These are phyloP conservation scores for Archips xylosteana DNA, from an alignment of 2,888 invertebrate genomes.

Conservation along the genomic window DNA sequence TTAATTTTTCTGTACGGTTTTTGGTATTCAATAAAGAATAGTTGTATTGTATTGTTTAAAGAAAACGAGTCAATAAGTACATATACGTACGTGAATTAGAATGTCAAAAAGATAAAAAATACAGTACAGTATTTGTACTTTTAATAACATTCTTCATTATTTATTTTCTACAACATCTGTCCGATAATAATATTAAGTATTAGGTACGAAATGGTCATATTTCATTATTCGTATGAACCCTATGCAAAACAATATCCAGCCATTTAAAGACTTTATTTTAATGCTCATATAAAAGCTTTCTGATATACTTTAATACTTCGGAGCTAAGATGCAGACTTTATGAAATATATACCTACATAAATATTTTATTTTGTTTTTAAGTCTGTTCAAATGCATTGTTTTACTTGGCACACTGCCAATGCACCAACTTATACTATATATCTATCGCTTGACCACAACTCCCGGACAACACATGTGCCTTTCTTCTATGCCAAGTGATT, in stretches of 20 bases:
- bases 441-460: constrained; percentile 20
- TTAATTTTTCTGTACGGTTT: too few species aligned
- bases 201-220: background rate
- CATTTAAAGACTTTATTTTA: background rate
- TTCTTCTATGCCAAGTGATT: background rate
- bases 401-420: constrained; percentile 40
- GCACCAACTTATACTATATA: constrained; percentile 26
- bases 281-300: background rate
- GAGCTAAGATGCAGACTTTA: background rate
- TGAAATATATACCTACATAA: background rate
- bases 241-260: background rate
- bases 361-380: constrained; percentile 25
- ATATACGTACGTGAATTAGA: too few species aligned
- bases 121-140: too few species aligned
- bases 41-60: too few species aligned
- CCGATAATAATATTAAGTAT: background rate
- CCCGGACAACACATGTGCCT: constrained; percentile 20
- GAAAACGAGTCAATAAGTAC: too few species aligned
- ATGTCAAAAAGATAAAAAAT: too few species aligned
- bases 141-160: too few species aligned
- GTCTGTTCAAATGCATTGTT: constrained; percentile 38
- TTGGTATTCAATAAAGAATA: too few species aligned
- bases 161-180: background rate
- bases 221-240: background rate
- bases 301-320: background rate